These are phyloP conservation scores for Andricus curvator DNA, from an alignment of 2,888 invertebrate genomes.

Conservation along the genomic window DNA sequence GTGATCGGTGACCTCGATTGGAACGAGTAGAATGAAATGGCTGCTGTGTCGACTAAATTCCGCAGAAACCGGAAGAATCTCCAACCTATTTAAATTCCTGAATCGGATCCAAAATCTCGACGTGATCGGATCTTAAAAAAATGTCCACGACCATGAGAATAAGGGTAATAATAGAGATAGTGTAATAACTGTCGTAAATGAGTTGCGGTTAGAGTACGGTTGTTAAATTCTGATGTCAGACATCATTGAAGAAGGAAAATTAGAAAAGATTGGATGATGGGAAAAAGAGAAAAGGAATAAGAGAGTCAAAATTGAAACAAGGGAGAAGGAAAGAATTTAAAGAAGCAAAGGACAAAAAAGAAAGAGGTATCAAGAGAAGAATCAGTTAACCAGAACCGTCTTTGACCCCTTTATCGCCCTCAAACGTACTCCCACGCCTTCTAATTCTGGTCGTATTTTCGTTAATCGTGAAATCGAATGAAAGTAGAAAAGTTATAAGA, in stretches of 20 bases:
- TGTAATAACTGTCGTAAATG: conserved; percentile 1
- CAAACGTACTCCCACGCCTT: conserved; percentile 13
- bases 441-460: background rate
- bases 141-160: background rate
- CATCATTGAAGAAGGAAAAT: background rate
- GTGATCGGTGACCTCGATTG: background rate
- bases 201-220: conserved; percentile 1
- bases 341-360: background rate
- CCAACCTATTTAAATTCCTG: conserved; percentile 12
- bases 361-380: background rate
- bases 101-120: conserved; percentile 7
- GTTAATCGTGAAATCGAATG: background rate
- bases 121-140: conserved; percentile 4
- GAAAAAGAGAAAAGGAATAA: too few species aligned
- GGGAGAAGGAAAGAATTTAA: background rate
- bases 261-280: background rate
- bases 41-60: background rate
- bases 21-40: background rate
- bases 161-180: conserved; percentile 1
- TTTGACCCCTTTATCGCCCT: background rate
- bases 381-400: too few species aligned
- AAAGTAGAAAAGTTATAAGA: conserved; percentile 8
- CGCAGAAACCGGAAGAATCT: background rate
- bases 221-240: conserved; percentile 1
- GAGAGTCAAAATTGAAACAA: background rate